Evolutionary conservation across 1,140 invertebrate species (phyloP).

Genomic region (Apis cerana): DNA sequence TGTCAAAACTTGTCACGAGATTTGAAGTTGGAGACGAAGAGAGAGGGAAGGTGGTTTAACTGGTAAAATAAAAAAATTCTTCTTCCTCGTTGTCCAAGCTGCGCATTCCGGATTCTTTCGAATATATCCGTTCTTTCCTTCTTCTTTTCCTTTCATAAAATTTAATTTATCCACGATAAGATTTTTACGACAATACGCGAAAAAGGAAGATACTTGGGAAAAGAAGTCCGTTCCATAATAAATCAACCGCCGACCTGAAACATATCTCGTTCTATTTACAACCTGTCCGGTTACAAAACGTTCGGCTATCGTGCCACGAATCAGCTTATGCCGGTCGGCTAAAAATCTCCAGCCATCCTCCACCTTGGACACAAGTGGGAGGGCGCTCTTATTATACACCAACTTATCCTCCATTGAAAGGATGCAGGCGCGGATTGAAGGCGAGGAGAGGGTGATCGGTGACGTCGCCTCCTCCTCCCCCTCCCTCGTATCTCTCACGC

Average conservation of each 20-base stretch:
- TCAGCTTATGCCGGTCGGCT: conserved; percentile 24
- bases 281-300: conserved; percentile 34
- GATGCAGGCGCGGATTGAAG: conserved; percentile 53
- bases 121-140: no score
- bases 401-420: conserved; percentile 60
- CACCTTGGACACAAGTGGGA: no score
- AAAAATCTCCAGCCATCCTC: neutral
- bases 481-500: conserved; percentile 78
- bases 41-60: neutral
- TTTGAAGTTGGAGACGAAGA: neutral
- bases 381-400: conserved; percentile 55
- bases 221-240: neutral
- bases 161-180: no score
- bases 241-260: conserved; percentile 25
- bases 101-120: no score
- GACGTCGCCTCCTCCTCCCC: neutral
- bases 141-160: no score
- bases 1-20: conserved; percentile 55
- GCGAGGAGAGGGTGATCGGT: neutral
- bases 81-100: no score
- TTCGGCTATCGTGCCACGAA: conserved; percentile 8
- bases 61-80: no score
- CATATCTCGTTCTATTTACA: conserved; percentile 40
- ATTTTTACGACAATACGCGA: no score
- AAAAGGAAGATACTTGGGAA: neutral